A percentile compares a stretch with the other conserved stretches of the same genome.
Conservation (phyloP, 2,113 vertebrate genomes). For the Lophura nycthemera region DNA sequence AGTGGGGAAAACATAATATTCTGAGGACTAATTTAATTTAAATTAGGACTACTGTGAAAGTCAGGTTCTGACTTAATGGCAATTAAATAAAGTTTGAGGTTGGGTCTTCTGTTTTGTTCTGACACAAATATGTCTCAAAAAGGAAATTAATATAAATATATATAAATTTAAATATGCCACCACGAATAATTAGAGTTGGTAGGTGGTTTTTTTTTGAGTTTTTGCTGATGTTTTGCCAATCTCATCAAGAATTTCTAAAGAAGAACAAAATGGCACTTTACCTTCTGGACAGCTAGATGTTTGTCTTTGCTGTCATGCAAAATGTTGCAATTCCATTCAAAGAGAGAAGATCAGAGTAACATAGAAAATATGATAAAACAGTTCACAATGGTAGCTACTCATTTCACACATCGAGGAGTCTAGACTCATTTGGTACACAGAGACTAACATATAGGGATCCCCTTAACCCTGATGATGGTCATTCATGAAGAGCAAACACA, state of each 20-base stretch:
- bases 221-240: slow-evolving; percentile 58
- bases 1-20: slow-evolving; percentile 8
- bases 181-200: slow-evolving; percentile 51
- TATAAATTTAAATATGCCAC: slow-evolving; percentile 48
- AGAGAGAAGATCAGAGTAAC: slow-evolving; percentile 59
- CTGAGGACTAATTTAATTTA: background rate
- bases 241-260: slow-evolving; percentile 61
- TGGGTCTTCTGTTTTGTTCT: background rate
- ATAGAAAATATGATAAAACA: slow-evolving; percentile 49
- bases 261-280: slow-evolving; percentile 62
- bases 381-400: background rate
- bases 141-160: slow-evolving; percentile 10
- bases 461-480: background rate
- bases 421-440: background rate
- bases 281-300: slow-evolving; percentile 71
- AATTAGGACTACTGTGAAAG: background rate
- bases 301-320: slow-evolving; percentile 72
- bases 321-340: slow-evolving; percentile 55
- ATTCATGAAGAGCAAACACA: background rate
- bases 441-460: background rate
- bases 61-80: background rate
- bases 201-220: slow-evolving; percentile 32
- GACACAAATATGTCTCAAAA: background rate
- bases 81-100: background rate
- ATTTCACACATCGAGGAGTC: background rate